phyloP scores from a whole-genome alignment of 1,140 invertebrate species.

The Nasonia longicornis region DNA sequence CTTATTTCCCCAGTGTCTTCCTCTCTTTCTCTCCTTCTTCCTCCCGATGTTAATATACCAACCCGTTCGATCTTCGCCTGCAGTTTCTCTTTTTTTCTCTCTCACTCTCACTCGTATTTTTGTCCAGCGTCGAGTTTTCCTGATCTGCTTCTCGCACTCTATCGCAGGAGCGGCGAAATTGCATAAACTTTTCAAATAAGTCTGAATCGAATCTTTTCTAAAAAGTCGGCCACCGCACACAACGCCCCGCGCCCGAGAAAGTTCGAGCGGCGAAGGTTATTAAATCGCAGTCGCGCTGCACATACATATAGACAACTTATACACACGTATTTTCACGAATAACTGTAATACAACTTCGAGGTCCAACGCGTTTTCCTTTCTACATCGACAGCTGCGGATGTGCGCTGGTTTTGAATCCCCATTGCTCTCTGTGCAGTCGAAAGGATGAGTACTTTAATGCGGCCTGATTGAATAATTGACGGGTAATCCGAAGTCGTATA shows the following conservation, averaged over 20 bases:
- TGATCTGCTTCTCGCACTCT: conserved; percentile 20
- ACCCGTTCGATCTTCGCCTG: neutral
- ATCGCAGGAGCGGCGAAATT: conserved; percentile 49
- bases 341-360: too few species aligned
- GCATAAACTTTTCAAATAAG: conserved; percentile 63
- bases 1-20: conserved; percentile 26
- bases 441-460: too few species aligned
- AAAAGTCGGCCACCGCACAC: conserved; percentile 7
- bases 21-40: conserved; percentile 23
- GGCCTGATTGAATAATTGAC: too few species aligned
- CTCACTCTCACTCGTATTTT: conserved; percentile 32
- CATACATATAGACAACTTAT: too few species aligned
- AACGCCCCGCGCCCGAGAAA: conserved; percentile 31
- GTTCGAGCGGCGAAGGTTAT: conserved; percentile 47
- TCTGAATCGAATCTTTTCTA: conserved; percentile 47
- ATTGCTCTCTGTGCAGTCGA: too few species aligned
- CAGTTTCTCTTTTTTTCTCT: neutral
- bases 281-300: conserved; percentile 48
- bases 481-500: too few species aligned
- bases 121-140: conserved; percentile 26
- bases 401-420: too few species aligned
- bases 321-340: too few species aligned
- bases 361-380: too few species aligned
- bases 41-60: conserved; percentile 14
- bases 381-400: too few species aligned